Evolutionary conservation across 2,888 invertebrate species (phyloP), one percentile per base, ranked within the genome.

Genomic region (Mechanitis messenoides): DNA sequence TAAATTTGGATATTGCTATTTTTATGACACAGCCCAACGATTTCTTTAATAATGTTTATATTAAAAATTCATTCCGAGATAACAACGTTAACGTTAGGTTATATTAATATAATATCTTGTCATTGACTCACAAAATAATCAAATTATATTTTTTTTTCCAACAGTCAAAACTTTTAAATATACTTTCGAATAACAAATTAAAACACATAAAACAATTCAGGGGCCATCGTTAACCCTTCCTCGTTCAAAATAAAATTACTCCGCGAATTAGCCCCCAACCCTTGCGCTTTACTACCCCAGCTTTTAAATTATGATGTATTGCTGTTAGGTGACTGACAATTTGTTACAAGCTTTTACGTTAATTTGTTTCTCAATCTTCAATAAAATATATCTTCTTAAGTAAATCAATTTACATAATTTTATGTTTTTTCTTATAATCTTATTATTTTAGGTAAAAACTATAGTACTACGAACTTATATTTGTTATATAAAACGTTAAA

Each of bases 201-300:
- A 83, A 86, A 81, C 79, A 78, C 83, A 83, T 84, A 86, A 85
- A 88, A 85, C 85, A 77, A 85, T 80, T 83, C 74, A 74, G 73
- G 73, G 74, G 74, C 80, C 80, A 76, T 79, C 76, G 78, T 83
- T 84, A 85, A 86, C 85, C 87, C 85, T 79, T 76, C 72, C 74
- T 68, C 73, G 72, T 67, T 74, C 71, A 73, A 83, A 81, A 85
- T 83, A 77, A 80, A 83, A 84, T 87, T 85, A 85, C 85, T 78
- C 71, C 64, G 65, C 65, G 76, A 77, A 81, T 82, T 82, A 81
- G 81, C 82, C 81, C 80, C 72, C 72, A 69, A 68, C 70, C 68
- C 65, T 63, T 68, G 69, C 63, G 55, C 65, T 62, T 64, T 58
- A 55, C 61, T 75, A 68, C 69, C 78, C 77, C 78, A 60, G 68